These are phyloP conservation scores for Misgurnus anguillicaudatus DNA, from an alignment of 2,113 vertebrate species.

Conservation along the genomic window DNA sequence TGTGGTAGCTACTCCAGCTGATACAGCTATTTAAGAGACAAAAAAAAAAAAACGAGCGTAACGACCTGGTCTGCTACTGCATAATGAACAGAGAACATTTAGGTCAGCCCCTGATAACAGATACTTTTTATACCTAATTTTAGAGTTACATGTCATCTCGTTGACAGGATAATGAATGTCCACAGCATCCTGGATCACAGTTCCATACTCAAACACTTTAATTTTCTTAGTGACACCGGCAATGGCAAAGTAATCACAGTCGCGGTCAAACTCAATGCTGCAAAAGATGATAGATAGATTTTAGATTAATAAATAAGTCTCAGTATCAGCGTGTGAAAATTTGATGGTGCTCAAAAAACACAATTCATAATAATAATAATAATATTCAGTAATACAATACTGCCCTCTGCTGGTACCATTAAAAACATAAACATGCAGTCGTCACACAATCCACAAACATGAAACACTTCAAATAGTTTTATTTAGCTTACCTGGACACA, in stretches of 20 bases:
- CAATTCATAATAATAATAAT: neutral
- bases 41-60: neutral
- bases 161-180: slow-evolving; percentile 99
- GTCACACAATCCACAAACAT: too few relatives aligned
- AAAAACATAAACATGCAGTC: neutral
- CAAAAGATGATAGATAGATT: slow-evolving; percentile 24
- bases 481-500: slow-evolving; percentile 89
- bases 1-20: slow-evolving; percentile 99
- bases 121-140: slow-evolving; percentile 90
- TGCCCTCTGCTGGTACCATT: slow-evolving; percentile 46
- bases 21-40: slow-evolving; percentile 86
- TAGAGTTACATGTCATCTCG: slow-evolving; percentile 99
- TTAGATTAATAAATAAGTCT: neutral
- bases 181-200: slow-evolving; percentile 98
- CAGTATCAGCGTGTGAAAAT: neutral
- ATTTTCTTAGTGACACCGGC: slow-evolving; percentile 99
- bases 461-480: neutral
- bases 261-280: slow-evolving; percentile 98
- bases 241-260: slow-evolving; percentile 99
- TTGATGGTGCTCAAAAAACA: neutral
- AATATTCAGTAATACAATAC: slow-evolving; percentile 36
- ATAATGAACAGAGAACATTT: neutral
- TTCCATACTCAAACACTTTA: slow-evolving; percentile 98
- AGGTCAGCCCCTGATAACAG: slow-evolving; percentile 1
- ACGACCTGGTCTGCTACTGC: neutral